Evolutionary conservation across 2,797 vertebrate genomes (phyloP).

Genomic region (Caiman crocodilus): DNA sequence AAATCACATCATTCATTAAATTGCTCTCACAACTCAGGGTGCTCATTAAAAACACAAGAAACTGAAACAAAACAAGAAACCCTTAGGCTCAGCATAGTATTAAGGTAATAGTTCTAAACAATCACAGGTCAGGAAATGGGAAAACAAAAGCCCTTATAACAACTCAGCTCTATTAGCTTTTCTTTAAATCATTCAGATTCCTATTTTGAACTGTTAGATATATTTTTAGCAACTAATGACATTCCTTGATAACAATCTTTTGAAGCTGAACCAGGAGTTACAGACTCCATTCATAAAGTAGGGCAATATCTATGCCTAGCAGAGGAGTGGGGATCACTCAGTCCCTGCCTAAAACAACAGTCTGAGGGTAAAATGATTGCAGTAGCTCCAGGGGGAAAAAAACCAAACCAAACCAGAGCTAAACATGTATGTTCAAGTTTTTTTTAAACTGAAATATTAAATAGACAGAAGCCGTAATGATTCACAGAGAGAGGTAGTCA

Average conservation of each 20-base stretch:
- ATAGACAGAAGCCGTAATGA: neutral
- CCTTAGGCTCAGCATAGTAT: neutral
- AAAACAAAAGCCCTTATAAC: neutral
- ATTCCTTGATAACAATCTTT: neutral
- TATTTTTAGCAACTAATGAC: neutral
- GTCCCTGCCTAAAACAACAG: neutral
- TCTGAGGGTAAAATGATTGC: neutral
- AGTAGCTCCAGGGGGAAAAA: neutral
- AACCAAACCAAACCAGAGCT: neutral
- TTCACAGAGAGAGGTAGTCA: neutral
- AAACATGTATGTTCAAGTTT: neutral
- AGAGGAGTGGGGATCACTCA: no score
- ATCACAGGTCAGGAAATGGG: fast-evolving
- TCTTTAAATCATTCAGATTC: neutral
- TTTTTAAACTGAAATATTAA: neutral
- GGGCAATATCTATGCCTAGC: neutral
- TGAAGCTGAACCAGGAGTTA: neutral
- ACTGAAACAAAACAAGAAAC: neutral
- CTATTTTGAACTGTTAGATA: neutral
- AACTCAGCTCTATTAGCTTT: neutral
- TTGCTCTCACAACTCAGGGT: neutral
- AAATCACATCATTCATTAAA: neutral
- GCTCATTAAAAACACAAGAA: neutral
- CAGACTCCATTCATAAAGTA: no score
- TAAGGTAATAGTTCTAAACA: neutral